Conservation (phyloP, 1,140 invertebrate species). For the Caenorhabditis remanei region DNA sequence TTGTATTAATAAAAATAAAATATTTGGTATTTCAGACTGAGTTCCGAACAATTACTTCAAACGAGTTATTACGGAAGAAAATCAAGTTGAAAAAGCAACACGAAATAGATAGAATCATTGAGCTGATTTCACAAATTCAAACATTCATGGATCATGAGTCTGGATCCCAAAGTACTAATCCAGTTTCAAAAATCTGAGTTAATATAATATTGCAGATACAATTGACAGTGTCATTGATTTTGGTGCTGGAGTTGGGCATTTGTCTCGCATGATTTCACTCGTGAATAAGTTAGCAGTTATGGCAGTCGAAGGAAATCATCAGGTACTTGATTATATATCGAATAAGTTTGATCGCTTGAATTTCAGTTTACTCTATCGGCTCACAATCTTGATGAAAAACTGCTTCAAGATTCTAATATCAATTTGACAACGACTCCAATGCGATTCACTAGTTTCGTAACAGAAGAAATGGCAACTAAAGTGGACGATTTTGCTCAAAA, state of each 20-base stretch:
- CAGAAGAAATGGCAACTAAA: constrained; percentile 28
- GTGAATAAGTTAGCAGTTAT: constrained; percentile 59
- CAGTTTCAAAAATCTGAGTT: not conserved
- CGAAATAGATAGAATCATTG: constrained; percentile 68
- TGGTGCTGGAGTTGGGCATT: constrained; percentile 72
- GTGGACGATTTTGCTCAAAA: constrained; percentile 32
- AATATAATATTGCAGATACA: not conserved
- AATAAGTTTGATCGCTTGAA: not conserved
- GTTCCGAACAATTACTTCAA: not conserved
- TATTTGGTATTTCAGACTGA: not conserved
- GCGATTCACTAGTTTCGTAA: constrained; percentile 10
- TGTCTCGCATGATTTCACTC: constrained; percentile 69
- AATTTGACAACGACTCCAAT: not conserved
- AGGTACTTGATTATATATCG: not conserved
- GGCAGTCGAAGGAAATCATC: constrained; percentile 61
- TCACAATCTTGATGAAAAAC: constrained; percentile 3
- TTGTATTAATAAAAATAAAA: not conserved
- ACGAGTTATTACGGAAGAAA: constrained; percentile 51
- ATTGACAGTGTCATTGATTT: constrained; percentile 70
- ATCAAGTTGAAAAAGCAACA: constrained; percentile 73
- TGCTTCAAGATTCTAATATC: not conserved
- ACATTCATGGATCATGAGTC: not conserved
- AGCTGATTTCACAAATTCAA: constrained; percentile 52
- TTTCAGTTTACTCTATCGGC: constrained; percentile 10
- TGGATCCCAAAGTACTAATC: not conserved